Percentiles rank a stretch among this genome's conserved stretches.
These are phyloP conservation scores for Sphaerophoria taeniata DNA, from an alignment of 2,888 invertebrate species.

Conservation along the genomic window DNA sequence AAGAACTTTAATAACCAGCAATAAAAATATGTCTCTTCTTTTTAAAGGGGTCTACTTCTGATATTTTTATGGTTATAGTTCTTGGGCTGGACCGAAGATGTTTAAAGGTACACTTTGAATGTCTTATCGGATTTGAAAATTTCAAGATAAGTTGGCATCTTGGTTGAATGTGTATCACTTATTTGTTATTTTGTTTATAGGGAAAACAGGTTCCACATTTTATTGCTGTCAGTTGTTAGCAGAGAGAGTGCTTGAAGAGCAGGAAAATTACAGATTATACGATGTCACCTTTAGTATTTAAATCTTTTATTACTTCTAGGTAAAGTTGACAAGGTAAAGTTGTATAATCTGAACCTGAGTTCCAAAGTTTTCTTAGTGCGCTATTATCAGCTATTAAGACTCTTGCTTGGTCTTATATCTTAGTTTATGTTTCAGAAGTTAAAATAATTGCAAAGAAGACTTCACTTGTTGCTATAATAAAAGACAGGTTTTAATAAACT, in stretches of 20 bases:
- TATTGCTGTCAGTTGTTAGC: constrained; percentile 10
- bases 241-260: neutral
- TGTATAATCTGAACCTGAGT: too few relatives aligned
- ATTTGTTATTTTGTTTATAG: constrained; percentile 37
- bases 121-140: constrained; percentile 65
- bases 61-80: constrained; percentile 51
- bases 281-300: constrained; percentile 25
- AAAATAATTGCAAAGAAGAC: too few relatives aligned
- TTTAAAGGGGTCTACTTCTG: constrained; percentile 53
- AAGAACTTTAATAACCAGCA: constrained; percentile 65
- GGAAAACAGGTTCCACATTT: constrained; percentile 53
- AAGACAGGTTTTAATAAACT: too few relatives aligned
- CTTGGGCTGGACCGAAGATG: constrained; percentile 32
- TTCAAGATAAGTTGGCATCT: constrained; percentile 32
- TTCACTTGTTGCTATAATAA: too few relatives aligned
- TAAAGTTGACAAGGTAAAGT: constrained; percentile 29
- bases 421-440: too few relatives aligned
- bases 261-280: constrained; percentile 16
- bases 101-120: constrained; percentile 34
- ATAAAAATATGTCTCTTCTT: constrained; percentile 66
- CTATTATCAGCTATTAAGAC: too few relatives aligned
- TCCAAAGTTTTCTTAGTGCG: too few relatives aligned
- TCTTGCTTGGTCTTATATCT: too few relatives aligned
- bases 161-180: constrained; percentile 21
- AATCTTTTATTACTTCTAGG: constrained; percentile 27